A percentile compares a stretch with the other conserved stretches of the same genome.
Evolutionary conservation across 2,888 invertebrate genomes (phyloP).

Genomic region (Clistopyga incitator): DNA sequence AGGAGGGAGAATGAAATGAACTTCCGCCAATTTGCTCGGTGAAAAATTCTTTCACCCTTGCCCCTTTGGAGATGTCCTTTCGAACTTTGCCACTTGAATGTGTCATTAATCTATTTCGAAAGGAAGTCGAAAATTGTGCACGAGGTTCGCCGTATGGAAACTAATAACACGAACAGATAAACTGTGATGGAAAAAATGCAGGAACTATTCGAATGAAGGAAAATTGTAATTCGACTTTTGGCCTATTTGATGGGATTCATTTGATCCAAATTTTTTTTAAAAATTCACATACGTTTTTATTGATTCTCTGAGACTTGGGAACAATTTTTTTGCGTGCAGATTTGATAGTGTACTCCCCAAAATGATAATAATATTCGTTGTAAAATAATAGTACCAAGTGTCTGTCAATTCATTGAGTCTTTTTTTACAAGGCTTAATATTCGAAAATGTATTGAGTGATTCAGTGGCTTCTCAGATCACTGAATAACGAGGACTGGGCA

Average conservation of each 20-base stretch:
- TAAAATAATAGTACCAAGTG: no score
- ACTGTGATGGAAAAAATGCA: neutral
- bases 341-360: no score
- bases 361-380: no score
- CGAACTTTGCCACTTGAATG: conserved; percentile 27
- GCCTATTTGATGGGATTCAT: no score
- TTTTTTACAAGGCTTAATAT: no score
- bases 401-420: no score
- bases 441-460: neutral
- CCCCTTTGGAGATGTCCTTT: conserved; percentile 20
- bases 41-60: conserved; percentile 32
- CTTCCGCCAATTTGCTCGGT: conserved; percentile 48
- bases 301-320: no score
- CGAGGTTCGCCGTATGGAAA: conserved; percentile 40
- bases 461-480: neutral
- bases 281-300: no score
- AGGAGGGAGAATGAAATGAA: conserved; percentile 40
- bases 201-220: neutral
- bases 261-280: no score
- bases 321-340: no score
- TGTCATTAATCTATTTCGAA: conserved; percentile 28
- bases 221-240: no score
- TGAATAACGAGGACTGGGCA: neutral
- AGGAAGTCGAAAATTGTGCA: conserved; percentile 58
- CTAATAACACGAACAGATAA: neutral